Evolutionary conservation across 2,797 vertebrate genomes (phyloP).

Genomic region (Ciconia nigra): DNA sequence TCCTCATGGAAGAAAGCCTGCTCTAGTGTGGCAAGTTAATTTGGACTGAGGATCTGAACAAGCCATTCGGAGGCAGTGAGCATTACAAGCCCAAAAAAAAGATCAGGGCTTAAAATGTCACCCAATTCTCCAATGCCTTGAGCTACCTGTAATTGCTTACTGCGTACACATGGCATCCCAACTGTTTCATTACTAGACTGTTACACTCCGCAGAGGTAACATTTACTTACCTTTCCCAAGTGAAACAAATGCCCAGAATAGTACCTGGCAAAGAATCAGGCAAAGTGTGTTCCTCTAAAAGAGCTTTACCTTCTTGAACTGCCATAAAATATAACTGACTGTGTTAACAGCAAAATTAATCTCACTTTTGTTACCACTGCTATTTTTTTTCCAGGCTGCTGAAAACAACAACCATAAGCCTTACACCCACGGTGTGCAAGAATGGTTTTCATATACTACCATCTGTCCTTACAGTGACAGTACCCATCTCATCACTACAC

Average conservation of each 20-base stretch:
- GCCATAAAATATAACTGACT: neutral
- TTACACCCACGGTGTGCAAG: accelerated
- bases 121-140: neutral
- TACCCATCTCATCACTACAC: neutral
- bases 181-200: neutral
- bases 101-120: neutral
- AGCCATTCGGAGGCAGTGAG: neutral
- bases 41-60: neutral
- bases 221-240: neutral
- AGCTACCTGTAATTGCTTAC: neutral
- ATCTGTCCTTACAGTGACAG: neutral
- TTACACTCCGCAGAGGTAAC: neutral
- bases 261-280: neutral
- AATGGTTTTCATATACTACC: conserved; percentile 40
- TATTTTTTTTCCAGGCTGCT: neutral
- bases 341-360: neutral
- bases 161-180: neutral
- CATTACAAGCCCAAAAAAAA: neutral
- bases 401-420: neutral
- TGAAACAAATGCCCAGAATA: neutral
- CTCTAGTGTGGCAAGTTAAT: accelerated
- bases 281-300: neutral
- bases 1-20: neutral
- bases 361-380: neutral
- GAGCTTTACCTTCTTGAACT: neutral